These are phyloP conservation scores for Micropterix aruncella DNA, from an alignment of 2,888 invertebrate genomes.

Conservation along the genomic window DNA sequence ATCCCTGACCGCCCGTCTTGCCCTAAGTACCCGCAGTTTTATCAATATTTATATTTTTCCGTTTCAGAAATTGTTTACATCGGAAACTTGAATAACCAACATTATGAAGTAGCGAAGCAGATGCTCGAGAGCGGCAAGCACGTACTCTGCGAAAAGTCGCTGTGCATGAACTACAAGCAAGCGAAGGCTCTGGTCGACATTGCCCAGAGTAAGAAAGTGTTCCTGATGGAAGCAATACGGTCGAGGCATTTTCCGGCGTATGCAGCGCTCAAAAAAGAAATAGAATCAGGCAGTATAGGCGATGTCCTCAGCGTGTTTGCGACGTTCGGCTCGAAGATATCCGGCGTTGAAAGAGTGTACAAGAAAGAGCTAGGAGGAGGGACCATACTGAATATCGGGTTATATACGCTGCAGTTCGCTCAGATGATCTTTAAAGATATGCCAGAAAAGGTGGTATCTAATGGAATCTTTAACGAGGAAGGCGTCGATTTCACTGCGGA, in stretches of 20 bases:
- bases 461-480: constrained; percentile 52
- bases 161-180: constrained; percentile 68
- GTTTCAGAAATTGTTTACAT: constrained; percentile 77
- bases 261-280: constrained; percentile 47
- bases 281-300: constrained; percentile 53
- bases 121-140: constrained; percentile 74
- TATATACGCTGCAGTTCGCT: constrained; percentile 61
- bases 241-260: constrained; percentile 72
- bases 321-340: constrained; percentile 51
- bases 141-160: constrained; percentile 82
- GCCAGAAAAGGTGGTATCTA: constrained; percentile 51
- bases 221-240: constrained; percentile 88
- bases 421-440: constrained; percentile 55
- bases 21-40: too few species aligned
- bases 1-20: too few species aligned
- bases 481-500: constrained; percentile 56
- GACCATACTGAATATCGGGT: constrained; percentile 60
- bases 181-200: constrained; percentile 50
- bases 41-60: too few species aligned
- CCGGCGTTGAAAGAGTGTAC: constrained; percentile 36
- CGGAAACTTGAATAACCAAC: constrained; percentile 61
- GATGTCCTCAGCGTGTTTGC: constrained; percentile 52
- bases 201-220: constrained; percentile 57
- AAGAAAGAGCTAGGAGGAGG: constrained; percentile 65
- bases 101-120: constrained; percentile 52